These are phyloP conservation scores for Eulemur mongoz DNA, from an alignment of 2,797 vertebrate genomes.

Conservation along the genomic window DNA sequence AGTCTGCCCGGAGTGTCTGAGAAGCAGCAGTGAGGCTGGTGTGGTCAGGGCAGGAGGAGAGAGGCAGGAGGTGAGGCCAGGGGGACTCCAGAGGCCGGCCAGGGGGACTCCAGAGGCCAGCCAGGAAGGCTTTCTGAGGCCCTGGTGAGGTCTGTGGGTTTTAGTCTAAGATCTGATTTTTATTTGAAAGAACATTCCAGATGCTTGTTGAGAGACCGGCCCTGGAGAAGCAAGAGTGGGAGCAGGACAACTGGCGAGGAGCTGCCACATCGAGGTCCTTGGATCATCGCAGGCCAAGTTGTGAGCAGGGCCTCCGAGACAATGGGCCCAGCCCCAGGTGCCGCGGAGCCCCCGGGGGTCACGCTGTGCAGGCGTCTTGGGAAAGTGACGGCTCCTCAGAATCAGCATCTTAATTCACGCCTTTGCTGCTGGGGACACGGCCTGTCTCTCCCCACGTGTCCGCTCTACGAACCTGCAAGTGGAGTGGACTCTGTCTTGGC, in stretches of 20 bases:
- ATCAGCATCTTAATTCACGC: background rate
- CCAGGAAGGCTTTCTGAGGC: background rate
- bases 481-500: background rate
- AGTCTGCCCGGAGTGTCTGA: background rate
- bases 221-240: background rate
- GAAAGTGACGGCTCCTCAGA: background rate
- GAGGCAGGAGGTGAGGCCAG: background rate
- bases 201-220: background rate
- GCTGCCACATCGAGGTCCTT: background rate
- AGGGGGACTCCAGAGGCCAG: too few species aligned
- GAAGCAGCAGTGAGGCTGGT: background rate
- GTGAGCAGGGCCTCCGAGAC: background rate
- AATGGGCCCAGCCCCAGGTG: background rate
- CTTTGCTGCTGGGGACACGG: background rate
- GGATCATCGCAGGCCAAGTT: background rate
- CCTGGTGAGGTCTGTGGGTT: background rate
- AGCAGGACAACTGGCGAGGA: background rate
- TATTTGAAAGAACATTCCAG: background rate
- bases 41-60: background rate
- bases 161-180: background rate
- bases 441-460: background rate
- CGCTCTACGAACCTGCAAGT: background rate
- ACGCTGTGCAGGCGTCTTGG: background rate
- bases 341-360: background rate
- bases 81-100: too few species aligned